Evolutionary conservation across 2,113 vertebrate species (phyloP).

Genomic region (Hyperoodon ampullatus): DNA sequence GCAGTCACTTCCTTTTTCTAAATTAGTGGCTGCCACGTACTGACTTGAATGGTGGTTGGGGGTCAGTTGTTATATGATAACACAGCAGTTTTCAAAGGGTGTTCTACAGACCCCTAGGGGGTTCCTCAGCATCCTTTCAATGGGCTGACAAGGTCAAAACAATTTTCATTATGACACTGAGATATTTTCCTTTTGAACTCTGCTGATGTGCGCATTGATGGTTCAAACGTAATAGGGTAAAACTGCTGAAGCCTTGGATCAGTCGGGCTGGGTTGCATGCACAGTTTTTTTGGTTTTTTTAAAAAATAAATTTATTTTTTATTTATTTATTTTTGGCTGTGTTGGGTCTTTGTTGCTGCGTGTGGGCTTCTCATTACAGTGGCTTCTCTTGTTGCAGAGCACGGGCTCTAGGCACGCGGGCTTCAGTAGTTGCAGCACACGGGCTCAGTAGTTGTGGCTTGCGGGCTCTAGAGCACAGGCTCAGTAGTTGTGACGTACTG

Average conservation of each 20-base stretch:
- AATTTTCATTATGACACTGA: neutral
- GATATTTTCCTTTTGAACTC: neutral
- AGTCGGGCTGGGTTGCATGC: fast-evolving
- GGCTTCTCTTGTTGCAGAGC: too few species aligned
- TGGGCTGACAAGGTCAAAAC: neutral
- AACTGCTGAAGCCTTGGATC: neutral
- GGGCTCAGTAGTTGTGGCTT: too few species aligned
- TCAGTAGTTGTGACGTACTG: too few species aligned
- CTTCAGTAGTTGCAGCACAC: too few species aligned
- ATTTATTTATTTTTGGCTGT: too few species aligned
- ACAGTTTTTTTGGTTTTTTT: neutral
- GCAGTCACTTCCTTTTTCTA: neutral
- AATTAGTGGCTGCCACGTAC: slow-evolving; percentile 76
- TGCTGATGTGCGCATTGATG: neutral
- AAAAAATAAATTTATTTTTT: too few species aligned
- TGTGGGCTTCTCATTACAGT: too few species aligned
- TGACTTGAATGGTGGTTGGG: neutral
- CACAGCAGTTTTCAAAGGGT: neutral
- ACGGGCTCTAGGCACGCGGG: too few species aligned
- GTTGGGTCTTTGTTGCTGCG: too few species aligned
- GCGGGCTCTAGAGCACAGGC: too few species aligned
- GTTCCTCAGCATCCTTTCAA: neutral
- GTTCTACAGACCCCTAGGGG: neutral
- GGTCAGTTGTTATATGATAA: neutral
- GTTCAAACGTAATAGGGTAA: neutral